These are phyloP conservation scores for Cliona cf. orientalis DNA, from an alignment of 37 sponge, comb jelly and placozoan genomes.

Conservation along the genomic window DNA sequence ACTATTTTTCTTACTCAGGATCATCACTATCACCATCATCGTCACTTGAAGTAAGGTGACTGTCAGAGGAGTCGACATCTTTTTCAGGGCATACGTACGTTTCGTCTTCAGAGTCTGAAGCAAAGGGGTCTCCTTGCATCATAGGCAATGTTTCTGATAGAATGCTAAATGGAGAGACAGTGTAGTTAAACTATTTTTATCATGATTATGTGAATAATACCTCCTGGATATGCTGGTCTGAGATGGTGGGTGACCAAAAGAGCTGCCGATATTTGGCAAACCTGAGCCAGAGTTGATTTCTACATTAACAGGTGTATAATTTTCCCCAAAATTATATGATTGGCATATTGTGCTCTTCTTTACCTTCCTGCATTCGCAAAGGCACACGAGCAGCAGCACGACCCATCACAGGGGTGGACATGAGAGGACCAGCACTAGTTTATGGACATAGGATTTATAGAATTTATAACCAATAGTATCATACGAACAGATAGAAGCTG, in stretches of 20 bases:
- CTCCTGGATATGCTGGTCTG: too few relatives aligned
- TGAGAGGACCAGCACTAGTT: neutral
- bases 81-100: too few relatives aligned
- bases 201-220: too few relatives aligned
- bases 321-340: too few relatives aligned
- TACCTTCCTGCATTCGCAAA: too few relatives aligned
- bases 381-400: too few relatives aligned
- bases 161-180: neutral
- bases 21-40: neutral
- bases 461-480: neutral
- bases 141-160: neutral
- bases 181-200: too few relatives aligned
- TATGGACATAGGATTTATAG: neutral
- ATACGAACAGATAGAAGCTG: neutral
- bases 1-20: neutral
- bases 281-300: too few relatives aligned
- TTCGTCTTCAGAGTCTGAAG: neutral
- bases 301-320: too few relatives aligned
- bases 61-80: neutral
- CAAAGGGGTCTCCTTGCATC: neutral
- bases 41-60: neutral
- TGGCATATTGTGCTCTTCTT: too few relatives aligned
- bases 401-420: neutral
- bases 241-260: too few relatives aligned
- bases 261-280: too few relatives aligned